Evolutionary conservation across 2,113 vertebrate species (phyloP).

Genomic region (Lates calcarifer): DNA sequence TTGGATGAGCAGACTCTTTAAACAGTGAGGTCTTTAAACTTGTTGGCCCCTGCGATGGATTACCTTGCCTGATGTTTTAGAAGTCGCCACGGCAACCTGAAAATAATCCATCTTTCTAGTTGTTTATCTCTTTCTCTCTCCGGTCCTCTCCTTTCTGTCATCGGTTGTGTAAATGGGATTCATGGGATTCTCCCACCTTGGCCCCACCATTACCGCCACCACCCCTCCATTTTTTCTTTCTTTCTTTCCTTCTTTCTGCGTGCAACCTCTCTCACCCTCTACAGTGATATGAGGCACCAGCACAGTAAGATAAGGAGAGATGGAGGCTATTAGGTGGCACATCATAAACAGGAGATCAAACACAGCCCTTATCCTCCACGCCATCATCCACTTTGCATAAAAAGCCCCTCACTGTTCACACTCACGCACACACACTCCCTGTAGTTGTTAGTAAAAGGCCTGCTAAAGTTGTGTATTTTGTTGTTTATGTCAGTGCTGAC

Average conservation of each 20-base stretch:
- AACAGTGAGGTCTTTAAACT: background rate
- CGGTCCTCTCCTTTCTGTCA: constrained; percentile 53
- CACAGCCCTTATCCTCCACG: constrained; percentile 34
- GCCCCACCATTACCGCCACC: background rate
- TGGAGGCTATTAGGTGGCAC: constrained; percentile 66
- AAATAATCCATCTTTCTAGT: constrained; percentile 23
- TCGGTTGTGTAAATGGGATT: constrained; percentile 53
- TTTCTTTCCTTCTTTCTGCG: constrained; percentile 15
- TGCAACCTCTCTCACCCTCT: constrained; percentile 21
- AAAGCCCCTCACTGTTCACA: constrained; percentile 12
- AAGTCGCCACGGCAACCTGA: constrained; percentile 35
- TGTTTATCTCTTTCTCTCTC: constrained; percentile 45
- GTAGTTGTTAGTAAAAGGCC: background rate
- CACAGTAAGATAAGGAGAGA: constrained; percentile 50
- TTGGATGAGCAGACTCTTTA: background rate
- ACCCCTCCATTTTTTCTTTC: background rate
- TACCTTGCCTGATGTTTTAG: constrained; percentile 21
- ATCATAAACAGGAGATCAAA: constrained; percentile 72
- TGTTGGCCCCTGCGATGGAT: constrained; percentile 14
- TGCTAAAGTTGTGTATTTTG: constrained; percentile 30
- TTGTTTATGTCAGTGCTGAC: constrained; percentile 45
- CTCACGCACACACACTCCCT: constrained; percentile 13
- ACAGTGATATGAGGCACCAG: constrained; percentile 34
- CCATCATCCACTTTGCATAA: constrained; percentile 32
- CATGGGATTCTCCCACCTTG: constrained; percentile 33